Conservation (phyloP, 2,797 vertebrate species). For the Diplodus sargus region DNA sequence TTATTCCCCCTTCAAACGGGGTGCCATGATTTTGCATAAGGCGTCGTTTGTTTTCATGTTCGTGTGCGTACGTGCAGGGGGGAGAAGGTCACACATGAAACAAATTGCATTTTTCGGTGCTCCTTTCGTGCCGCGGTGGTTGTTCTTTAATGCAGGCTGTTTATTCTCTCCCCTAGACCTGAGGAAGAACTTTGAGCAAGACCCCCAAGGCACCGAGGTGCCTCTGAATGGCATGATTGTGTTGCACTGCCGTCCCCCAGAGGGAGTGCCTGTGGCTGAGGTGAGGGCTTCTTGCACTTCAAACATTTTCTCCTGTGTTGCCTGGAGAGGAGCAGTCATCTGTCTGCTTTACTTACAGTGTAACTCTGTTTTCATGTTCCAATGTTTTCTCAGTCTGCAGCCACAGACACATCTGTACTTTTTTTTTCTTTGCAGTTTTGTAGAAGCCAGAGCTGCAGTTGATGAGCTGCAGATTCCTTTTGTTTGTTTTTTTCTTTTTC, state of each 20-base stretch:
- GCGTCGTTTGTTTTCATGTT: not conserved
- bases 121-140: not conserved
- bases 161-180: constrained; percentile 85
- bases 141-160: constrained; percentile 52
- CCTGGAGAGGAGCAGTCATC: constrained; percentile 54
- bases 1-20: constrained; percentile 15
- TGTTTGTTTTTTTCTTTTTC: constrained; percentile 22
- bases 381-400: constrained; percentile 36
- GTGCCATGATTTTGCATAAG: constrained; percentile 1
- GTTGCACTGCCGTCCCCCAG: constrained; percentile 96
- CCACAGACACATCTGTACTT: constrained; percentile 7
- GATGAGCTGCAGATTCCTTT: constrained; percentile 37
- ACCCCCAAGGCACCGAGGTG: constrained; percentile 96
- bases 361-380: constrained; percentile 34
- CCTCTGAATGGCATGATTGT: constrained; percentile 98
- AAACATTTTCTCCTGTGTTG: constrained; percentile 59
- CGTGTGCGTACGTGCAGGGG: not conserved
- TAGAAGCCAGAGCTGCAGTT: constrained; percentile 21
- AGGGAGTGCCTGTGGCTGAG: constrained; percentile 97
- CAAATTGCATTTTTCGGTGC: constrained; percentile 4
- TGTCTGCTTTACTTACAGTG: constrained; percentile 43
- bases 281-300: constrained; percentile 83
- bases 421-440: constrained; percentile 18
- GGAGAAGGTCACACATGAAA: constrained; percentile 44
- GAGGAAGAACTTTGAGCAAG: constrained; percentile 98